A percentile compares a stretch with the other conserved stretches of the same genome.
These are phyloP conservation scores for Onychostoma macrolepis DNA, from an alignment of 2,113 vertebrate genomes.

Conservation along the genomic window DNA sequence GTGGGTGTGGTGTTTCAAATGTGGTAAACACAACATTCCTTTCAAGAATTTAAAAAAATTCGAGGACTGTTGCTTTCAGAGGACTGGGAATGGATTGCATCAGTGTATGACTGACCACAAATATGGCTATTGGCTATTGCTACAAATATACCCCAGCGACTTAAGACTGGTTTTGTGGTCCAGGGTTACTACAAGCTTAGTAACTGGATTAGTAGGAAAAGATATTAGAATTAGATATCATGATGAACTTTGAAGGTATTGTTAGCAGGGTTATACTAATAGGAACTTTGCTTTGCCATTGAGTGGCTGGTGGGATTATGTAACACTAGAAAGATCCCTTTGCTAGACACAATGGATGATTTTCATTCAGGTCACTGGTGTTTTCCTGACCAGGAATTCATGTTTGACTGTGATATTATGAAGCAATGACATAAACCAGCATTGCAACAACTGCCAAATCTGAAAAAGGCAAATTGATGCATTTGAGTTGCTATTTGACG, in stretches of 20 bases:
- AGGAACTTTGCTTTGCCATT: background rate
- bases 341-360: background rate
- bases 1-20: background rate
- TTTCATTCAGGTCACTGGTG: background rate
- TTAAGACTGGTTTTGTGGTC: too few relatives aligned
- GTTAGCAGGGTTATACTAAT: background rate
- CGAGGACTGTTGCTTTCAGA: conserved; percentile 10
- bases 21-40: background rate
- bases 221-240: background rate
- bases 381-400: too few relatives aligned
- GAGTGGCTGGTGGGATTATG: background rate
- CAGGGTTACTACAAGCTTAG: too few relatives aligned
- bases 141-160: too few relatives aligned
- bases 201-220: background rate
- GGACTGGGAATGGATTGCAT: background rate
- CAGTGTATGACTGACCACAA: background rate
- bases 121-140: too few relatives aligned
- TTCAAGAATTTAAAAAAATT: background rate
- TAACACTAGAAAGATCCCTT: background rate
- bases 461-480: too few relatives aligned
- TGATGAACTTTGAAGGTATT: too few relatives aligned
- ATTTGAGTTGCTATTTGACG: too few relatives aligned
- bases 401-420: too few relatives aligned
- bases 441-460: too few relatives aligned
- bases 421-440: too few relatives aligned